Evolutionary conservation across 2,797 vertebrate species (phyloP).

Genomic region (Clarias pachynema): DNA sequence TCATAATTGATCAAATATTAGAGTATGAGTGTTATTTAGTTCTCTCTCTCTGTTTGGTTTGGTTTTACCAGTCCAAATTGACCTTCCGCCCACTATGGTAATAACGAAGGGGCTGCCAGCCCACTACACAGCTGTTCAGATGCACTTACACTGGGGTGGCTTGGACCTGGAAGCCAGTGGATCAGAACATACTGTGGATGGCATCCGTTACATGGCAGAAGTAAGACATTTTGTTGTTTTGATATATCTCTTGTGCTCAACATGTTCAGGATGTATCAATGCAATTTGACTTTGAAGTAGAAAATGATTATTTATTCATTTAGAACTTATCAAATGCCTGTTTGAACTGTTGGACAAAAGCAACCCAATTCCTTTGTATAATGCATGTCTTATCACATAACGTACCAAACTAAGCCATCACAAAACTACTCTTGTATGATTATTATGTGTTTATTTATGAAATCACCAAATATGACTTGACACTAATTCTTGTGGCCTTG

Average conservation of each 20-base stretch:
- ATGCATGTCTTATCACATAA: neutral
- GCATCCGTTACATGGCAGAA: constrained; percentile 86
- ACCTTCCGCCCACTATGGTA: constrained; percentile 79
- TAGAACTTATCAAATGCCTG: neutral
- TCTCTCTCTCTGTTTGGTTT: neutral
- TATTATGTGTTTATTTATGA: neutral
- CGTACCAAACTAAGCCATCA: neutral
- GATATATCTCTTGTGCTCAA: neutral
- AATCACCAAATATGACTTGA: neutral
- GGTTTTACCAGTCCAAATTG: constrained; percentile 81
- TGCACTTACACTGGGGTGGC: constrained; percentile 95
- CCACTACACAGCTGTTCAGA: constrained; percentile 81
- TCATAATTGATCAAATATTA: neutral
- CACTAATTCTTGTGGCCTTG: constrained; percentile 34
- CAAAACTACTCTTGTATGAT: neutral
- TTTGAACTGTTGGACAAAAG: neutral
- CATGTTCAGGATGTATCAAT: neutral
- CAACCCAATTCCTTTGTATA: neutral
- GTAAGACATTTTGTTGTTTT: constrained; percentile 62
- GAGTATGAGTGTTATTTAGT: neutral
- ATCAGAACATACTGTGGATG: constrained; percentile 89
- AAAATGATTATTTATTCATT: neutral
- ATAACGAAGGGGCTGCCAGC: constrained; percentile 75
- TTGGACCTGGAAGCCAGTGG: constrained; percentile 82
- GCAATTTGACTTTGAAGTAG: neutral